Evolutionary conservation across 2,888 invertebrate genomes (phyloP).

Genomic region (Steinernema carpocapsae): DNA sequence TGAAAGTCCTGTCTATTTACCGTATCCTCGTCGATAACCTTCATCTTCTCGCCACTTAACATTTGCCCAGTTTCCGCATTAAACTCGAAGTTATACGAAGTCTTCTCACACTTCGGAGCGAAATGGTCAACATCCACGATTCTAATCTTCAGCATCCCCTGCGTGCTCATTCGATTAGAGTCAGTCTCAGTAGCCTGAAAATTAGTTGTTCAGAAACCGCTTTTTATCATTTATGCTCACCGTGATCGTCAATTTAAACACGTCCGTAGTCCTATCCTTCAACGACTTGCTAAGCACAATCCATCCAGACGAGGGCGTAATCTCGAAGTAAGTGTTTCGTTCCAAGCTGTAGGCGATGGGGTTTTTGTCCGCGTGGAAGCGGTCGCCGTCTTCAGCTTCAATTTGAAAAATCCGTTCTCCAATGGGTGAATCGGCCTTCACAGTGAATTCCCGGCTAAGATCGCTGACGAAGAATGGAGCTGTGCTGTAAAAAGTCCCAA

Average conservation of each 20-base stretch:
- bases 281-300: background rate
- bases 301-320: conserved; percentile 3
- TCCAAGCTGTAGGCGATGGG: conserved; percentile 3
- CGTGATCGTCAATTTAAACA: background rate
- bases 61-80: background rate
- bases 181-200: background rate
- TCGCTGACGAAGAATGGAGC: conserved; percentile 47
- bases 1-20: too few species aligned
- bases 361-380: background rate
- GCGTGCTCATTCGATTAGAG: background rate
- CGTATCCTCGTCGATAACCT: background rate
- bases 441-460: conserved; percentile 38
- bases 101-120: background rate
- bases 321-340: conserved; percentile 40
- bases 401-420: conserved; percentile 35
- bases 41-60: background rate
- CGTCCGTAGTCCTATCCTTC: background rate
- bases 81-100: background rate
- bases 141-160: background rate
- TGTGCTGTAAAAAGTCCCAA: conserved; percentile 44
- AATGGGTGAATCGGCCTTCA: conserved; percentile 1
- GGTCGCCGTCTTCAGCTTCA: conserved; percentile 44
- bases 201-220: background rate
- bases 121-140: background rate
- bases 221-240: background rate